These are phyloP conservation scores for Vultur gryphus DNA, from an alignment of 2,797 vertebrate genomes.

Conservation along the genomic window DNA sequence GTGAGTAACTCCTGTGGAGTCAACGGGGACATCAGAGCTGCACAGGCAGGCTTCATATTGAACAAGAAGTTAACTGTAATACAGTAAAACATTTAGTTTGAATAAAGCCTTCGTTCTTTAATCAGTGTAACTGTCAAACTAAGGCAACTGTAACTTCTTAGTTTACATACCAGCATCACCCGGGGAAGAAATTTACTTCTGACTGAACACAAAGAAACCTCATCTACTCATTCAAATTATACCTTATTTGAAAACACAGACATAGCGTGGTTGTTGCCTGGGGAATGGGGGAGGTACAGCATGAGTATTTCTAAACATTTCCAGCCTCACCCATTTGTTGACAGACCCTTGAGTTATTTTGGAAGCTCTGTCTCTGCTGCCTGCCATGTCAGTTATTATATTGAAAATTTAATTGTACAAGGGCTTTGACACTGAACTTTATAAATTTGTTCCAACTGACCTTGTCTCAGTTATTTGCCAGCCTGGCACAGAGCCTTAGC, in stretches of 20 bases:
- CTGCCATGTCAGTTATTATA: slow-evolving; percentile 31
- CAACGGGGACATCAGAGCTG: background rate
- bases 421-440: slow-evolving; percentile 52
- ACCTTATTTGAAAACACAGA: slow-evolving; percentile 31
- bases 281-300: background rate
- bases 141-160: slow-evolving; percentile 54
- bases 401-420: slow-evolving; percentile 59
- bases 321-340: slow-evolving; percentile 60
- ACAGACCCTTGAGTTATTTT: slow-evolving; percentile 62
- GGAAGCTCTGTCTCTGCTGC: slow-evolving; percentile 45
- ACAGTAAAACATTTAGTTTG: background rate
- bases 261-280: background rate
- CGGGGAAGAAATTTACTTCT: slow-evolving; percentile 59
- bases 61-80: background rate
- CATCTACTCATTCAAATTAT: slow-evolving; percentile 28
- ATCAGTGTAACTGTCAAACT: slow-evolving; percentile 59
- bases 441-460: slow-evolving; percentile 70
- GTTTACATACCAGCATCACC: slow-evolving; percentile 63
- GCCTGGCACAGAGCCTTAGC: slow-evolving; percentile 29
- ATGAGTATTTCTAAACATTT: slow-evolving; percentile 64
- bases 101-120: slow-evolving; percentile 62
- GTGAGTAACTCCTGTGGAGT: background rate
- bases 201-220: slow-evolving; percentile 38
- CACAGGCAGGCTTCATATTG: background rate
- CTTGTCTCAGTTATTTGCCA: slow-evolving; percentile 68